These are phyloP conservation scores for Ovis aries DNA, from an alignment of 2,113 vertebrate species.

Conservation along the genomic window DNA sequence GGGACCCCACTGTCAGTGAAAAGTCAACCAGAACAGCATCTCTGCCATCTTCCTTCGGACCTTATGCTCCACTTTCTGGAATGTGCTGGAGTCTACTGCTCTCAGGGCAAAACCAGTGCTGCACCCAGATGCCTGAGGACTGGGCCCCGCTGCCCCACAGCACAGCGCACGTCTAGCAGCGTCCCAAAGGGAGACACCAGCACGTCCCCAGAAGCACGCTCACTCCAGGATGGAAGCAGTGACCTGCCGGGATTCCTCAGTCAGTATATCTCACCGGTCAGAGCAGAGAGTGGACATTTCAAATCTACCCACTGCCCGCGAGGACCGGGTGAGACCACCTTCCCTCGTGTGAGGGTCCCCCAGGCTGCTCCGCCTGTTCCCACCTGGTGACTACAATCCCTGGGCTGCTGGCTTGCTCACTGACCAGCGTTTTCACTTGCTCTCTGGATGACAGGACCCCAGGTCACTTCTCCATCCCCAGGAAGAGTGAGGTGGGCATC, in stretches of 20 bases:
- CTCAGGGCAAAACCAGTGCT: not conserved
- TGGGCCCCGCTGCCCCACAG: not conserved
- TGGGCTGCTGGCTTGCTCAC: not conserved
- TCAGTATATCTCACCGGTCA: not conserved
- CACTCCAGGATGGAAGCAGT: not conserved
- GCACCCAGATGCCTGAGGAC: not conserved
- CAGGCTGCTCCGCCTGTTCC: not conserved
- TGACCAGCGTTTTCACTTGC: not conserved
- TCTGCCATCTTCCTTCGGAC: not conserved
- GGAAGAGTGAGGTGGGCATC: not conserved
- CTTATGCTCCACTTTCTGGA: not conserved
- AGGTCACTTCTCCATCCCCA: not conserved
- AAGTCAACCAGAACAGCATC: not conserved
- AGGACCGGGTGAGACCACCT: not conserved
- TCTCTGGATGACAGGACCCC: not conserved
- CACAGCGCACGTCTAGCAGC: not conserved
- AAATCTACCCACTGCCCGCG: constrained; percentile 46
- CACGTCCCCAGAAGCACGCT: not conserved
- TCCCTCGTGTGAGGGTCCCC: not conserved
- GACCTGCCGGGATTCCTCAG: not conserved
- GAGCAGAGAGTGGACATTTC: constrained; percentile 5
- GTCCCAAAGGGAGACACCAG: not conserved
- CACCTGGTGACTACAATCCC: not conserved
- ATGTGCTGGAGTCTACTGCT: not conserved
- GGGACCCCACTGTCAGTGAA: not conserved